Percentiles rank a stretch among this genome's conserved stretches.
These are phyloP conservation scores for Pherbina coryleti DNA, from an alignment of 2,888 invertebrate genomes.

Conservation along the genomic window DNA sequence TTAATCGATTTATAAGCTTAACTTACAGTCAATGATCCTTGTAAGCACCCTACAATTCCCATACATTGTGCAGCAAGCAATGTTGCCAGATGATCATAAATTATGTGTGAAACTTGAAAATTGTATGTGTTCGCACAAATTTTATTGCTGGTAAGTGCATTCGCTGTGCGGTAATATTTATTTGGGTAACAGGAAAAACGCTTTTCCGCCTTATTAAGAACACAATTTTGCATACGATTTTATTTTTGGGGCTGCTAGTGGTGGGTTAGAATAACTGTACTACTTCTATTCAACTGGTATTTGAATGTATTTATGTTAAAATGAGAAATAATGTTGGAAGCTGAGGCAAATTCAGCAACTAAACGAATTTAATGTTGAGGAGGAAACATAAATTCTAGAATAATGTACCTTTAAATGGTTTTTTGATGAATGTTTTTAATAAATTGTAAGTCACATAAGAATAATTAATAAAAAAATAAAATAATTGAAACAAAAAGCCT, in stretches of 20 bases:
- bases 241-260: not conserved
- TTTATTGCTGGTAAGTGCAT: constrained; percentile 18
- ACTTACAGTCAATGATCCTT: constrained; percentile 7
- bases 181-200: not conserved
- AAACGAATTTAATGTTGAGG: no score
- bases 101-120: constrained; percentile 9
- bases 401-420: no score
- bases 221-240: constrained; percentile 14
- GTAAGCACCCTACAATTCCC: not conserved
- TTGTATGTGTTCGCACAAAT: not conserved
- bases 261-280: not conserved
- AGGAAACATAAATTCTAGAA: no score
- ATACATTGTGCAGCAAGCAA: not conserved
- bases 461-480: no score
- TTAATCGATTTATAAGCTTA: constrained; percentile 29
- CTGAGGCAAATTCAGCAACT: no score
- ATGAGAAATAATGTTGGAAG: no score
- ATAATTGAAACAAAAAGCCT: no score
- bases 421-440: no score
- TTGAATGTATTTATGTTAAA: not conserved
- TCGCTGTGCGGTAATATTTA: constrained; percentile 1
- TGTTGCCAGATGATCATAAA: constrained; percentile 24
- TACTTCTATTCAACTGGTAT: not conserved
- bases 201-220: constrained; percentile 24
- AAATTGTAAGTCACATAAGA: no score